Base-by-base conservation (phyloP, 1,140 invertebrate species). In the Megalonaias nervosa region DNA sequence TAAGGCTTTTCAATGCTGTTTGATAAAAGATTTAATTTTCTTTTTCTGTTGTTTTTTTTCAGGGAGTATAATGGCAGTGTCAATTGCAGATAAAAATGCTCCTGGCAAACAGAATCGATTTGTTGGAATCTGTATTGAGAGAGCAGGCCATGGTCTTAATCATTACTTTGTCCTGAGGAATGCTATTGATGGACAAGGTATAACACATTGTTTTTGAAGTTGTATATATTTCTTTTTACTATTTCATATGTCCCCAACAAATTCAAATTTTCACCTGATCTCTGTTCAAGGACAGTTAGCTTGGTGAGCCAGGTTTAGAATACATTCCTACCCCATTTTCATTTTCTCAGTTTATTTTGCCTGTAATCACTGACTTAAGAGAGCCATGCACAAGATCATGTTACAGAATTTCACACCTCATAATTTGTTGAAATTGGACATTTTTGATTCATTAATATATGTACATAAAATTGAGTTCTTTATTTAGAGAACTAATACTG, bases 81-180 rank as follows among this genome's bases (percentile, higher is more conserved):
- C 95, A n/a, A 94, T 95, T 74, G 94, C 97, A 1, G 98, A 99
- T 91, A 93, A 92, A 61, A 95, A 98, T 93, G 94, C 96, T 58
- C 94, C 95, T 19, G 94, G 94, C 59, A 99, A 99, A 91, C 91
- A 92, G 1, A 97, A 94, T 86, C 93, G 94, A 87, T 99, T 99
- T 93, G 95, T 99, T 71, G 98, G 99, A 6, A 98, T 99, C 86
- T 99, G 98, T 87, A 99, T 99, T 85, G 91, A 96, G 75, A 91
- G 97, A 83, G 92, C 92, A 75, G 94, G 94, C 3, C 93, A 93
- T 89, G 98, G 98, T 1, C 92, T 99, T 1, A 92, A 94, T 80
- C 93, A 97, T 68, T 92, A 93, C 61, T 99, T 99, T 87, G 95
- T 94, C 56, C 89, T 99, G 6, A 93, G 99, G 86, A 99, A 99